A percentile compares a stretch with the other conserved stretches of the same genome.
Evolutionary conservation across 2,888 invertebrate genomes (phyloP).

Genomic region (Reticulitermes lucifugus): DNA sequence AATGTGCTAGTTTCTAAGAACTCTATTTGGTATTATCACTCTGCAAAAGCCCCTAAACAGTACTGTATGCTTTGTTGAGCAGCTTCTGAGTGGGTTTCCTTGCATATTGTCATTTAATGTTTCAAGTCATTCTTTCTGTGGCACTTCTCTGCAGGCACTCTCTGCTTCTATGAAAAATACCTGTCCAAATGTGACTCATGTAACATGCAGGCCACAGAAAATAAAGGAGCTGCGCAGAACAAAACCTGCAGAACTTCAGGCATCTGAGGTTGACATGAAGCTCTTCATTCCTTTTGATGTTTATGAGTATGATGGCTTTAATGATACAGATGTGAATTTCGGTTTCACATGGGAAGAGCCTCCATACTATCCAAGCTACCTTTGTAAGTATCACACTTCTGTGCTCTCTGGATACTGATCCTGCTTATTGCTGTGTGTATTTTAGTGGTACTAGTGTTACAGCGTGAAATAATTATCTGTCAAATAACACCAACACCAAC

Average conservation of each 20-base stretch:
- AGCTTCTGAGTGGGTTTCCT: no score
- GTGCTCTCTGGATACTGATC: no score
- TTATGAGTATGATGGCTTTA: constrained; percentile 62
- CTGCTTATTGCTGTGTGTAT: no score
- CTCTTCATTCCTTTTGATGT: constrained; percentile 66
- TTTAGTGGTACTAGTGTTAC: no score
- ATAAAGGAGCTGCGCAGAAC: not conserved
- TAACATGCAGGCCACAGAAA: not conserved
- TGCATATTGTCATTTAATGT: no score
- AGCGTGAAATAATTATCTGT: no score
- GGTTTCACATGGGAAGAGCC: constrained; percentile 67
- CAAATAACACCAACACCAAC: no score
- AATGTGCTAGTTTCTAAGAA: no score
- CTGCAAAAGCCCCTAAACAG: no score
- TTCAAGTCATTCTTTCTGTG: no score
- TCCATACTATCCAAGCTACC: constrained; percentile 66
- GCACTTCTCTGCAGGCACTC: not conserved
- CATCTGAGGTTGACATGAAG: constrained; percentile 58
- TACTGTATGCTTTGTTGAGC: no score
- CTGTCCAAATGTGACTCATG: not conserved
- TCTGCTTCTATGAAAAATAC: not conserved
- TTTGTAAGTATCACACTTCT: constrained; percentile 62
- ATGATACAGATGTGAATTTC: constrained; percentile 66
- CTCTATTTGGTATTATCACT: no score
- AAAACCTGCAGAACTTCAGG: not conserved